Conservation (phyloP, 2,888 invertebrate species). For the Heteromyza rotundicornis region DNA sequence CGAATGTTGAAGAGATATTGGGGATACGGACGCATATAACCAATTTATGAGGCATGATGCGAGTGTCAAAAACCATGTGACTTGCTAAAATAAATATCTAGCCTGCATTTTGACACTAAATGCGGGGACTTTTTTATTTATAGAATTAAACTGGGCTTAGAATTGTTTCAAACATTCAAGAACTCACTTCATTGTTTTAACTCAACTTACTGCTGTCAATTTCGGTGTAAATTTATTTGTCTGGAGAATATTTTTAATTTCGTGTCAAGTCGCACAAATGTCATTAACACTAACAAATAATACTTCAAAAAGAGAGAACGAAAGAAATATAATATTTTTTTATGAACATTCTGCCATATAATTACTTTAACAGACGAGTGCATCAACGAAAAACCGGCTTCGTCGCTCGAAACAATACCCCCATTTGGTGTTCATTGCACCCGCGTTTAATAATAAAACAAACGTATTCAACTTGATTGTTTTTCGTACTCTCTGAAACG, state of each 20-base stretch:
- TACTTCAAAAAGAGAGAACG: background rate
- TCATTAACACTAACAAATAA: background rate
- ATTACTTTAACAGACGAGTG: background rate
- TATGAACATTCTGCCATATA: too few species aligned
- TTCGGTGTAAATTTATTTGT: background rate
- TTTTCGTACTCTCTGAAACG: too few species aligned
- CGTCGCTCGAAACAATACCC: background rate
- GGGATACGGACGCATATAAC: too few species aligned
- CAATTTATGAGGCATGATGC: too few species aligned
- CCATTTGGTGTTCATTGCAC: conserved; percentile 1
- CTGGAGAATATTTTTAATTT: background rate
- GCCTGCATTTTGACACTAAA: too few species aligned
- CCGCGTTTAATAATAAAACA: background rate
- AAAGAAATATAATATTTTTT: background rate
- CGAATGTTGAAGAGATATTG: too few species aligned
- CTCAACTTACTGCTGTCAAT: background rate
- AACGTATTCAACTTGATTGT: background rate
- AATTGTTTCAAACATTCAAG: too few species aligned
- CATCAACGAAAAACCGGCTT: background rate
- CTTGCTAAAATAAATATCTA: too few species aligned
- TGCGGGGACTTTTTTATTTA: too few species aligned
- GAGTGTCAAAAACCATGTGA: too few species aligned
- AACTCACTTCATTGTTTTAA: too few species aligned
- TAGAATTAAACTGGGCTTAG: too few species aligned
- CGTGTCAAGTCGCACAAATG: background rate